Evolutionary conservation across 2,797 vertebrate genomes (phyloP).

Genomic region (Hydrocynus forskahlii): DNA sequence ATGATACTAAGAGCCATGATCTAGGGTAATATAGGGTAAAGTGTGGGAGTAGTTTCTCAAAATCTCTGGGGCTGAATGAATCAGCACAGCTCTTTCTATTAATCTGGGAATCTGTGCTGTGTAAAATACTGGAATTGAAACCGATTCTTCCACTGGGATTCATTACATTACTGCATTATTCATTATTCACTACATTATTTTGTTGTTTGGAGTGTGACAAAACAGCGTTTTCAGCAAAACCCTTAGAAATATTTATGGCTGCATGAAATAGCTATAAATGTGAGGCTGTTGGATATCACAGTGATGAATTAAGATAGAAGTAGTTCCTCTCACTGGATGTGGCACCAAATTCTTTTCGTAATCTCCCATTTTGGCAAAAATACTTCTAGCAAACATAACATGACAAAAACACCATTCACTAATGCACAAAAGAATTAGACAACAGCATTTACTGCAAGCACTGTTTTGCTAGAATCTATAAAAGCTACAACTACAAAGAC

Average conservation of each 20-base stretch:
- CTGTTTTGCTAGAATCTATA: too few species aligned
- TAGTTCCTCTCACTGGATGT: too few species aligned
- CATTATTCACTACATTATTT: background rate
- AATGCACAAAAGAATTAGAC: too few species aligned
- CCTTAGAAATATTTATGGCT: background rate
- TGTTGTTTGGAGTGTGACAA: background rate
- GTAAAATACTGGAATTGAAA: constrained; percentile 58
- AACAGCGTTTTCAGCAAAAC: background rate
- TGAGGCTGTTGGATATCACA: too few species aligned
- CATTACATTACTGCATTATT: background rate
- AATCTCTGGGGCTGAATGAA: constrained; percentile 32
- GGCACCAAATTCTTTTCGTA: too few species aligned
- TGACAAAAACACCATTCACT: too few species aligned
- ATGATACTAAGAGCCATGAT: constrained; percentile 24
- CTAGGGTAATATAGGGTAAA: constrained; percentile 3
- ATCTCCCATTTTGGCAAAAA: too few species aligned
- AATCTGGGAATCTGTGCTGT: constrained; percentile 51
- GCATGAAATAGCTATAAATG: too few species aligned
- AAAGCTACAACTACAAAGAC: too few species aligned
- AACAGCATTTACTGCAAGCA: too few species aligned
- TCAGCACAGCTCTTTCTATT: constrained; percentile 53
- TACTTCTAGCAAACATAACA: too few species aligned
- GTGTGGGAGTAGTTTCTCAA: constrained; percentile 31
- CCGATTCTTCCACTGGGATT: constrained; percentile 5
- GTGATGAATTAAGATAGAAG: too few species aligned